Evolutionary conservation across 2,113 vertebrate species (phyloP), one percentile per base, ranked within the genome.

Genomic region (Toxostoma redivivum): DNA sequence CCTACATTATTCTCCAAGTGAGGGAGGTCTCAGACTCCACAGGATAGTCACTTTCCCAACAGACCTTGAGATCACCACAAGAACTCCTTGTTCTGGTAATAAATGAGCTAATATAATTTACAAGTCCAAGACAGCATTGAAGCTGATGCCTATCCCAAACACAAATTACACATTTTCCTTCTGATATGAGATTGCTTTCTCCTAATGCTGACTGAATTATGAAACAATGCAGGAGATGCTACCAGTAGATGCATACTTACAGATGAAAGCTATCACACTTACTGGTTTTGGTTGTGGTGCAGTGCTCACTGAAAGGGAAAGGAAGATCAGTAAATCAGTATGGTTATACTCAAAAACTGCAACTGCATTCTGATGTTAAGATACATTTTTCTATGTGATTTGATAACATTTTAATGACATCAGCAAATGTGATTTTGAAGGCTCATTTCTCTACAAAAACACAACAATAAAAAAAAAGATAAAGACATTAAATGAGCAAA

Each of bases 231-330:
- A 62, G 66, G 9, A 69, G 16, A 67, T 38, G 12, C 27, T 27
- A 2, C 35, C 50, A 65, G 31, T 2, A 57, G 23, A 86, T n/a
- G 38, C 31, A 64, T 79, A 80, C 30, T 82, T 66, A 87, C 5
- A 11, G 45, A 21, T 7, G 9, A 79, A 44, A 92, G 37, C n/a
- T 72, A 33, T 90, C 40, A 86, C 71, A 98, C 98, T 98, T 98
- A 99, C 99, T 95, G 98, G 98, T 98, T 99, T 99, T 69, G 98
- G 98, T 70, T 98, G 98, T 19, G 99, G 99, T 42, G 99, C 99
- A 91, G 99, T 99, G 95, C 99, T 99, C 97, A 99, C 99, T 99
- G 98, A 94, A 98, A 97, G 54, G 66, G 72, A 97, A 97, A 97
- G 53, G 38, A 51, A 94, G 28, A 97, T 51, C 90, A 90, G 15